A percentile compares a stretch with the other conserved stretches of the same genome.
Conservation (phyloP, 1,140 invertebrate genomes). For the Drosophila simulans region DNA sequence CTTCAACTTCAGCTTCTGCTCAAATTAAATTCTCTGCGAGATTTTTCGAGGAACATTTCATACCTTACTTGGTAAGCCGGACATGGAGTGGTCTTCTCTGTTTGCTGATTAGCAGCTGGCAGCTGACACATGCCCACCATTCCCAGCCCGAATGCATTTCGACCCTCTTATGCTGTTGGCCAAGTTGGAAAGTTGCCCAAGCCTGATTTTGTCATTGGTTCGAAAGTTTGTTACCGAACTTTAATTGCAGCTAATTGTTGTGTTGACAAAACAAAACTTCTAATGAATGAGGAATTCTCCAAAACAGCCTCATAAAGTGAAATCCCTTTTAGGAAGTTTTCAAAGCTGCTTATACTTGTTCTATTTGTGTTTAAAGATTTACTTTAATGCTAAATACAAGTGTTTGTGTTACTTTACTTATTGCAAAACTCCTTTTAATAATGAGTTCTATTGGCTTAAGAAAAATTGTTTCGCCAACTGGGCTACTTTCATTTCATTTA, state of each 20-base stretch:
- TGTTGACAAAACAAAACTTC: slow-evolving; percentile 58
- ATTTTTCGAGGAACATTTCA: slow-evolving; percentile 22
- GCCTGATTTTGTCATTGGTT: slow-evolving; percentile 27
- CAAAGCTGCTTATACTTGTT: neutral
- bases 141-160: slow-evolving; percentile 7
- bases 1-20: slow-evolving; percentile 3
- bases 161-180: slow-evolving; percentile 12
- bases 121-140: neutral
- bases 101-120: slow-evolving; percentile 32
- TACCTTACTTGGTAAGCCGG: slow-evolving; percentile 9
- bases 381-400: neutral
- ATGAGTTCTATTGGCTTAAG: neutral
- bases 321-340: neutral
- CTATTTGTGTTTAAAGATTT: slow-evolving; percentile 2
- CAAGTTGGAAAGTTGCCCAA: slow-evolving; percentile 20
- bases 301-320: neutral
- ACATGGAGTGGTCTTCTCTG: slow-evolving; percentile 21
- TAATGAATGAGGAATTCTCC: slow-evolving; percentile 24
- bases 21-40: slow-evolving; percentile 60
- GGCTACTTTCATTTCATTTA: slow-evolving; percentile 1
- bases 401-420: neutral
- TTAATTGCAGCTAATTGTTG: slow-evolving; percentile 72
- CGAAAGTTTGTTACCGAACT: slow-evolving; percentile 49
- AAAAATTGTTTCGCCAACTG: neutral
- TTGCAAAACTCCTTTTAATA: neutral